A percentile compares a stretch with the other conserved stretches of the same genome.
These are phyloP conservation scores for Epistrophe eligans DNA, from an alignment of 2,888 invertebrate genomes.

Conservation along the genomic window DNA sequence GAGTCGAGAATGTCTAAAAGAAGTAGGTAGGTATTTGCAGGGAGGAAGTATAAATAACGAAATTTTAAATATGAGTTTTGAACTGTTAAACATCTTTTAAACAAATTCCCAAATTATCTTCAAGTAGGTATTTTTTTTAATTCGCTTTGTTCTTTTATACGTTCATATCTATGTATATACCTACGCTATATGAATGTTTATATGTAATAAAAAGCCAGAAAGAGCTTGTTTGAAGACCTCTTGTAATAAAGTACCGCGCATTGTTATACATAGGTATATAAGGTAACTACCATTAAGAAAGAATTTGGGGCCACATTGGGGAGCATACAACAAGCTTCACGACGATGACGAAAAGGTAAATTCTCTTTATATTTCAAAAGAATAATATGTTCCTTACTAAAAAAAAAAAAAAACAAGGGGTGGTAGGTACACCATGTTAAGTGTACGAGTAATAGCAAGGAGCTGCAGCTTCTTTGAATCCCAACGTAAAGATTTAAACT, in stretches of 20 bases:
- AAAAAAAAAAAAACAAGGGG: conserved; percentile 3
- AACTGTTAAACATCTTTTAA: conserved; percentile 27
- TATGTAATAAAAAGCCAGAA: conserved; percentile 3
- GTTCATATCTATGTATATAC: not conserved
- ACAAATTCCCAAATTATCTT: conserved; percentile 1
- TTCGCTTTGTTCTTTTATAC: not conserved
- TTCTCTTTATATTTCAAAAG: conserved; percentile 38
- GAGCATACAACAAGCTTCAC: conserved; percentile 1
- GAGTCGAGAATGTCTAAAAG: conserved; percentile 16
- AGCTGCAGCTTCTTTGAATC: conserved; percentile 44
- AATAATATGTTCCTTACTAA: conserved; percentile 7
- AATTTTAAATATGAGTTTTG: conserved; percentile 47
- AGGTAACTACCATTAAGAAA: conserved; percentile 15
- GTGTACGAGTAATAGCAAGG: conserved; percentile 31
- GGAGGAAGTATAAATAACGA: not conserved
- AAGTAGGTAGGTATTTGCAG: no score
- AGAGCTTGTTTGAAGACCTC: conserved; percentile 12
- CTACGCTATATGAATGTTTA: not conserved
- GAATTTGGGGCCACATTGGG: conserved; percentile 32
- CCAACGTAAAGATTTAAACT: not conserved
- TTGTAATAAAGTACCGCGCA: conserved; percentile 16
- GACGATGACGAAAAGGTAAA: conserved; percentile 8
- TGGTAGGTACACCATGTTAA: conserved; percentile 30
- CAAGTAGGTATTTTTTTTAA: not conserved
- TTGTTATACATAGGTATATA: not conserved